Evolutionary conservation across 2,797 vertebrate species (phyloP).

Genomic region (Danio kyathit): DNA sequence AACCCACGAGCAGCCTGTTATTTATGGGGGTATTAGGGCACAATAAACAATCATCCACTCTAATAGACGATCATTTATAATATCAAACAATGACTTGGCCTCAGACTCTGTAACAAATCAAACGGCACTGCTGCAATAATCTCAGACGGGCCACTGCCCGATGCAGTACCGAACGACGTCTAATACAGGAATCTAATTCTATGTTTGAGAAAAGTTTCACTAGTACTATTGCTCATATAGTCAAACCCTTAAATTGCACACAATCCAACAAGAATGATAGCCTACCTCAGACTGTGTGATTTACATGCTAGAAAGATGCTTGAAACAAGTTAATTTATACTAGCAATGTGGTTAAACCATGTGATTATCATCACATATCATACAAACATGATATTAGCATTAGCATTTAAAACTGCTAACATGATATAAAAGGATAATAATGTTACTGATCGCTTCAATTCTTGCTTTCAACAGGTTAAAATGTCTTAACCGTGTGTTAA

Average conservation of each 20-base stretch:
- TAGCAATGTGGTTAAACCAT: too few relatives aligned
- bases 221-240: neutral
- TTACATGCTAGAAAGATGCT: neutral
- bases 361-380: too few relatives aligned
- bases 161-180: neutral
- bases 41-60: constrained; percentile 32
- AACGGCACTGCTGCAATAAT: neutral
- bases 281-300: neutral
- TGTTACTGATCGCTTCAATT: too few relatives aligned
- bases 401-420: too few relatives aligned
- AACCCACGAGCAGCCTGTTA: constrained; percentile 8
- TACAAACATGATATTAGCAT: too few relatives aligned
- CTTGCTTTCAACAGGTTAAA: too few relatives aligned
- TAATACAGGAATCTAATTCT: neutral
- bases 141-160: neutral
- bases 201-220: neutral
- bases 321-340: too few relatives aligned
- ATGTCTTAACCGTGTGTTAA: too few relatives aligned
- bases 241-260: neutral
- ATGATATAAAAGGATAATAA: too few relatives aligned
- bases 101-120: constrained; percentile 34
- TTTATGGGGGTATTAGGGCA: constrained; percentile 28
- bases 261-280: neutral
- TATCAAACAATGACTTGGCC: constrained; percentile 22
- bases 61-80: constrained; percentile 36